phyloP scores from a whole-genome alignment of 2,888 invertebrate species.

The Phanerotoma sp. region DNA sequence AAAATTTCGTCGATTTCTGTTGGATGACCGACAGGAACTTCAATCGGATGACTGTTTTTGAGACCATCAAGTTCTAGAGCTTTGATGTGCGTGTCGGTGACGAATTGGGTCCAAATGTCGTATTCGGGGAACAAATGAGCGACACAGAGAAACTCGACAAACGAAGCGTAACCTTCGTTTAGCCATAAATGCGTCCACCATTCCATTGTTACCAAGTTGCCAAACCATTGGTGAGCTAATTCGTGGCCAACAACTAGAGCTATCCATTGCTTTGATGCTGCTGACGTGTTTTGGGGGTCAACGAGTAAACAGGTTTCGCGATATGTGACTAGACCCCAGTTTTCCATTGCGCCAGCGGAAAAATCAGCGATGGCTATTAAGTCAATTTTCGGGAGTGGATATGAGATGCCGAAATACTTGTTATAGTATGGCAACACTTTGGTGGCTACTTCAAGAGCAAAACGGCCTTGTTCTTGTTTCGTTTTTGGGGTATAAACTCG shows the following conservation, averaged over 20 bases:
- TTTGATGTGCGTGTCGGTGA: conserved; percentile 81
- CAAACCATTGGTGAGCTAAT: conserved; percentile 98
- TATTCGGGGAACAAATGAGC: conserved; percentile 92
- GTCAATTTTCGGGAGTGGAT: conserved; percentile 95
- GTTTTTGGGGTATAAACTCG: conserved; percentile 86
- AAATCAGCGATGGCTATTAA: conserved; percentile 96
- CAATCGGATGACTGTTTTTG: conserved; percentile 94
- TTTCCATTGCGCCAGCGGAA: conserved; percentile 96
- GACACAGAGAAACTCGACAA: conserved; percentile 93
- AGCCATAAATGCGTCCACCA: conserved; percentile 98
- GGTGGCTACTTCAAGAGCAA: conserved; percentile 90
- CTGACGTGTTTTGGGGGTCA: conserved; percentile 87
- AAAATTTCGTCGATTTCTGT: conserved; percentile 97
- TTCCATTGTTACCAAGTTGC: conserved; percentile 94
- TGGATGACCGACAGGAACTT: conserved; percentile 92
- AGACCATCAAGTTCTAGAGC: conserved; percentile 86
- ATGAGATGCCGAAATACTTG: conserved; percentile 91
- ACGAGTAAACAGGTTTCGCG: conserved; percentile 89
- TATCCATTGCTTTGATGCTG: conserved; percentile 80
- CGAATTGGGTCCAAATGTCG: conserved; percentile 97
- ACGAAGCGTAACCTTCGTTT: conserved; percentile 95
- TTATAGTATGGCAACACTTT: conserved; percentile 92
- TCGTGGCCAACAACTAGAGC: conserved; percentile 91
- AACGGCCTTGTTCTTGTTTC: conserved; percentile 88
- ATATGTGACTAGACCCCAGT: conserved; percentile 79